Percentiles rank a stretch among this genome's conserved stretches.
Evolutionary conservation across 2,113 vertebrate genomes (phyloP).

Genomic region (Phalacrocorax aristotelis): DNA sequence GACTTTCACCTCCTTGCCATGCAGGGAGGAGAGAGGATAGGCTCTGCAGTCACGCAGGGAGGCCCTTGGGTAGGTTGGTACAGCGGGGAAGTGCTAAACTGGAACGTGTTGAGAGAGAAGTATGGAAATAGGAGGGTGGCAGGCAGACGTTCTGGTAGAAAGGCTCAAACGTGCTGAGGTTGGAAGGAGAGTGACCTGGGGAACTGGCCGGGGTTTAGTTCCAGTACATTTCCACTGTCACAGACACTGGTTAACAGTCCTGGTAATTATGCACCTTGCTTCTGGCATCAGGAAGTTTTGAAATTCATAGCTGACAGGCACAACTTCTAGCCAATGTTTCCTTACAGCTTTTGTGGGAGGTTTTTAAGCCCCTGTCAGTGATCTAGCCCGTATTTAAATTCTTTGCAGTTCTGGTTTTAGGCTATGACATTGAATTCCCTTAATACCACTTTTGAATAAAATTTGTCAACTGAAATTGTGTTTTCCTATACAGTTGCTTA

Average conservation of each 20-base stretch:
- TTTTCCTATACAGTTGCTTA: neutral
- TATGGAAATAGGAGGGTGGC: neutral
- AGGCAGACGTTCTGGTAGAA: neutral
- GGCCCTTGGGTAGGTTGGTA: neutral
- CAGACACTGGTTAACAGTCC: neutral
- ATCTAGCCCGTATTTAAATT: neutral
- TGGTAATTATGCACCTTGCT: neutral
- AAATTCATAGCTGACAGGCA: neutral
- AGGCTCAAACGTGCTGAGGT: neutral
- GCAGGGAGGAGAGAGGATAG: neutral
- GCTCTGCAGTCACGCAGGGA: neutral
- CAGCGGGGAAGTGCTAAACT: neutral
- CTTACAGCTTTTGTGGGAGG: neutral
- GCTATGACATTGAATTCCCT: neutral
- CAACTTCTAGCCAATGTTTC: neutral
- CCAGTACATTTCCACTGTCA: neutral
- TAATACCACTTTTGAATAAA: neutral
- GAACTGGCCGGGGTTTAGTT: neutral
- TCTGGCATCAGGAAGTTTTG: neutral
- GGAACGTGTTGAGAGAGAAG: neutral
- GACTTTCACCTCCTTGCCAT: fast-evolving
- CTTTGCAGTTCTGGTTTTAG: neutral
- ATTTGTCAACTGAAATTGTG: neutral
- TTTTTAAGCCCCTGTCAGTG: neutral
- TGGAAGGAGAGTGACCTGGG: neutral